phyloP scores from a whole-genome alignment of 2,113 vertebrate species.

The Formicarius rufipectus region DNA sequence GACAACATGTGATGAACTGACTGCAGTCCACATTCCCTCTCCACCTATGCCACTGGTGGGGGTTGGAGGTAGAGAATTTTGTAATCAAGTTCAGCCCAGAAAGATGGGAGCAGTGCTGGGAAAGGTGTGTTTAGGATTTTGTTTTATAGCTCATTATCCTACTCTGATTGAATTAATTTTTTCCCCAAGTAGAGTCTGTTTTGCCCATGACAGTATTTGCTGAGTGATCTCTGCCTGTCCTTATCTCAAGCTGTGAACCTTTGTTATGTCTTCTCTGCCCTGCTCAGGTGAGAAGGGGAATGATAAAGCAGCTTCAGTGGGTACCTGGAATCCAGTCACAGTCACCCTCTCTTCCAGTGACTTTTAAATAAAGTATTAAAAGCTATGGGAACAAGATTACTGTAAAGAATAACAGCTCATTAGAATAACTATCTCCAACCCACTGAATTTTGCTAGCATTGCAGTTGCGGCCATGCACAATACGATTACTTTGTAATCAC shows the following conservation, averaged over 20 bases:
- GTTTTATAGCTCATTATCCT: not conserved
- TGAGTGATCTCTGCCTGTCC: not conserved
- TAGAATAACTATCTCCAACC: not conserved
- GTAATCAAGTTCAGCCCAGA: not conserved
- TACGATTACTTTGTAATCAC: constrained; percentile 50
- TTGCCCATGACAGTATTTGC: not conserved
- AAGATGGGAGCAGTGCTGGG: not conserved
- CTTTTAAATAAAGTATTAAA: constrained; percentile 35
- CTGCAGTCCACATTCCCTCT: not conserved
- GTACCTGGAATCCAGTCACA: not conserved
- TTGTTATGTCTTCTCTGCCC: not conserved
- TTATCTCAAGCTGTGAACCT: not conserved
- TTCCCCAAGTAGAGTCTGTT: not conserved
- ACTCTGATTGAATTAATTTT: not conserved
- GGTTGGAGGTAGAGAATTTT: not conserved
- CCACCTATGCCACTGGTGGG: not conserved
- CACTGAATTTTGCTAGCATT: not conserved
- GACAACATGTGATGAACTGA: not conserved
- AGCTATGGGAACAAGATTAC: not conserved
- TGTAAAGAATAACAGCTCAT: constrained; percentile 35
- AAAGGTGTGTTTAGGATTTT: not conserved
- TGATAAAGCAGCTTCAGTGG: not conserved
- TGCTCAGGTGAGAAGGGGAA: not conserved
- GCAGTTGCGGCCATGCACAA: constrained; percentile 2
- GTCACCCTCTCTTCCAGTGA: not conserved